Conservation (phyloP, 2,113 vertebrate species). For the Rhinopithecus roxellana region DNA sequence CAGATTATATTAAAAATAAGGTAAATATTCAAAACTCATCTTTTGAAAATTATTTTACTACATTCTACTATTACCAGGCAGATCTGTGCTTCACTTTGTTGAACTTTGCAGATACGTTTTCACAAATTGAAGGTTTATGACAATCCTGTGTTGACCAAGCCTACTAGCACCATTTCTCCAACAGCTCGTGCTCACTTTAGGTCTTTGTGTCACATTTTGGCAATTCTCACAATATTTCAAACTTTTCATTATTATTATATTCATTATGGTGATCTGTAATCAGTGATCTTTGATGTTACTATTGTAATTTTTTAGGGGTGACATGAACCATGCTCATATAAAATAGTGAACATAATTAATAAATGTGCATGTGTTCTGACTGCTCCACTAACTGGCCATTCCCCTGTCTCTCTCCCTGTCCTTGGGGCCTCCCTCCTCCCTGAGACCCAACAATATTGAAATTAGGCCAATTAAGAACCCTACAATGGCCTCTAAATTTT, state of each 20-base stretch:
- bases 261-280: neutral
- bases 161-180: neutral
- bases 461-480: neutral
- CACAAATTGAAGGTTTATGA: neutral
- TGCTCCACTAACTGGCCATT: neutral
- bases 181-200: neutral
- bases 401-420: neutral
- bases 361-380: neutral
- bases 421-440: neutral
- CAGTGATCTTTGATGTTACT: neutral
- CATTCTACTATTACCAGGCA: neutral
- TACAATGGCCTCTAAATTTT: neutral
- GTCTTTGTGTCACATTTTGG: neutral
- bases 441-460: neutral
- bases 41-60: conserved; percentile 32
- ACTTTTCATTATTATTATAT: neutral
- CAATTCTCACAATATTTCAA: neutral
- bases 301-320: neutral
- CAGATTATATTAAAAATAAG: neutral
- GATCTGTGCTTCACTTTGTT: neutral
- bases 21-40: neutral
- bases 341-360: neutral
- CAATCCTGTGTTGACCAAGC: neutral
- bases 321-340: neutral
- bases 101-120: neutral